phyloP scores from a whole-genome alignment of 2,113 vertebrate genomes.

The Amphiprion percula region DNA sequence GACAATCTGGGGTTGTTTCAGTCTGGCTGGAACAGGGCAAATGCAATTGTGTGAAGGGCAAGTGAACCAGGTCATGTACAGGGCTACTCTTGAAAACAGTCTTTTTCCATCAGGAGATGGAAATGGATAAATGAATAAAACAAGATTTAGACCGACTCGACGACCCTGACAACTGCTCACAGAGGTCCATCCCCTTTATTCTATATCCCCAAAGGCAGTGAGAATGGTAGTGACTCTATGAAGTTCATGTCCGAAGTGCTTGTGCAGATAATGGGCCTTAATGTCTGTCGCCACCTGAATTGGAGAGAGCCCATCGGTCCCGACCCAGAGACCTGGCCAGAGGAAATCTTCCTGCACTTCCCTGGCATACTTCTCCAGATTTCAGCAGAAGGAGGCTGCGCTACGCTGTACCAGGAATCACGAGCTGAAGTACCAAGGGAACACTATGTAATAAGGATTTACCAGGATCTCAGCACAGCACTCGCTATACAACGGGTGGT shows the following conservation, averaged over 20 bases:
- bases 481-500: neutral
- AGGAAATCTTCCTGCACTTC: neutral
- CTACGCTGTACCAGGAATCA: conserved; percentile 10
- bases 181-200: neutral
- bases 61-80: too few species aligned
- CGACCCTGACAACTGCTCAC: neutral
- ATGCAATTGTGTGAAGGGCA: too few species aligned
- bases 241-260: conserved; percentile 2
- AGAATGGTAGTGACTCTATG: neutral
- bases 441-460: neutral
- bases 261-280: neutral
- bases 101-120: too few species aligned
- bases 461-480: neutral
- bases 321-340: neutral
- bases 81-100: too few species aligned
- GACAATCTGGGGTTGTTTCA: too few species aligned
- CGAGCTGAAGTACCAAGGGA: neutral
- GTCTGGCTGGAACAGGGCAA: too few species aligned
- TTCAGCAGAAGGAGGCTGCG: conserved; percentile 20
- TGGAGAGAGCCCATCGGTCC: conserved; percentile 12
- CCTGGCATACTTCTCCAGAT: conserved; percentile 9
- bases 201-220: neutral
- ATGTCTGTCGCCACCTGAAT: neutral
- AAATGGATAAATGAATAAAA: too few species aligned
- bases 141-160: neutral